These are phyloP conservation scores for Drosophila hydei DNA, from an alignment of 1,140 invertebrate genomes.

Conservation along the genomic window DNA sequence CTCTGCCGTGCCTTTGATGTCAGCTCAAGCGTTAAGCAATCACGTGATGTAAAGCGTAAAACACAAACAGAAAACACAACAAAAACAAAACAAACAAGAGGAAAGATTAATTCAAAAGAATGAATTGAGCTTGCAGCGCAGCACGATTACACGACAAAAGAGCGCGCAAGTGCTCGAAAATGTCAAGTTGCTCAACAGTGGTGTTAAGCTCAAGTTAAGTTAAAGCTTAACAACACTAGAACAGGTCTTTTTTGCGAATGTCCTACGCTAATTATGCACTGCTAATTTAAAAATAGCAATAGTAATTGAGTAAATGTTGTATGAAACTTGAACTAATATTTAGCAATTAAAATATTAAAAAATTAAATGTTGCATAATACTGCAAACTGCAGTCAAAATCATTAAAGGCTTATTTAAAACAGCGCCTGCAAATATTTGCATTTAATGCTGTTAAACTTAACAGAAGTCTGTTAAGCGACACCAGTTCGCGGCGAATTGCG, in stretches of 20 bases:
- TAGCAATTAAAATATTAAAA: no score
- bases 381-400: no score
- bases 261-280: no score
- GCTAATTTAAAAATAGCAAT: no score
- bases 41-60: neutral
- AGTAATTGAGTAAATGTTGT: no score
- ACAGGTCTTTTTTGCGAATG: conserved; percentile 3
- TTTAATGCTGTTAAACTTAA: neutral
- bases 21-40: neutral
- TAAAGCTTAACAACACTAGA: conserved; percentile 14
- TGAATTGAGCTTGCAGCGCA: neutral
- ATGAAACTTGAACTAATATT: no score
- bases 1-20: neutral
- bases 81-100: neutral
- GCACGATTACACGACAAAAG: neutral
- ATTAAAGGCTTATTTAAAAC: neutral
- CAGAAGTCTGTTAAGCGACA: neutral
- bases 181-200: no score
- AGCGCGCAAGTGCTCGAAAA: neutral
- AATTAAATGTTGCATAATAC: no score
- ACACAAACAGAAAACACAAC: neutral
- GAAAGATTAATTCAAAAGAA: neutral
- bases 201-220: no score
- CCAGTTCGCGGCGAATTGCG: neutral
- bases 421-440: neutral